Conservation (phyloP, 2,888 invertebrate species). For the Aethes cnicana region DNA sequence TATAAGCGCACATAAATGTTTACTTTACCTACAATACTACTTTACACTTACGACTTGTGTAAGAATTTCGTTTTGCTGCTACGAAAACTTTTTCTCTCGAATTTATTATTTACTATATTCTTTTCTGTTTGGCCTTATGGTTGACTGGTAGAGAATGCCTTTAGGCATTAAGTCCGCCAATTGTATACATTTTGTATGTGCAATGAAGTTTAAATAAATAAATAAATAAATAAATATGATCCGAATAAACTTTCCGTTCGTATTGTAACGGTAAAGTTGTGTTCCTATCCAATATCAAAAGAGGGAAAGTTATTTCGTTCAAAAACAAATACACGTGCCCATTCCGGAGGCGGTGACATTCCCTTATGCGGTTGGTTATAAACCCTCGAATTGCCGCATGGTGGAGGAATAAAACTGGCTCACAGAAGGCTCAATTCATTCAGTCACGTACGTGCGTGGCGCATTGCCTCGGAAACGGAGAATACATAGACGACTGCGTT, state of each 20-base stretch:
- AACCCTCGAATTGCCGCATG: constrained; percentile 56
- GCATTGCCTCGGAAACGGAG: constrained; percentile 29
- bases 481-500: constrained; percentile 10
- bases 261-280: constrained; percentile 14
- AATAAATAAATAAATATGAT: no score
- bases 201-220: no score
- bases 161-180: no score
- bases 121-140: no score
- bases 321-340: constrained; percentile 47
- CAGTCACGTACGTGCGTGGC: constrained; percentile 29
- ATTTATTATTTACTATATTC: constrained; percentile 13
- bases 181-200: no score
- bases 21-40: neutral
- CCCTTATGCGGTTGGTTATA: constrained; percentile 55
- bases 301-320: constrained; percentile 40
- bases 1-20: neutral
- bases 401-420: constrained; percentile 51
- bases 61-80: neutral
- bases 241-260: constrained; percentile 20
- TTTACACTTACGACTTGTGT: neutral
- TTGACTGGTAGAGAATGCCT: no score
- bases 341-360: constrained; percentile 41
- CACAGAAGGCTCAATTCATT: constrained; percentile 44
- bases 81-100: constrained; percentile 4
- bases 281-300: constrained; percentile 27